phyloP scores from a whole-genome alignment of 2,888 invertebrate species.

The Eulithis prunata region DNA sequence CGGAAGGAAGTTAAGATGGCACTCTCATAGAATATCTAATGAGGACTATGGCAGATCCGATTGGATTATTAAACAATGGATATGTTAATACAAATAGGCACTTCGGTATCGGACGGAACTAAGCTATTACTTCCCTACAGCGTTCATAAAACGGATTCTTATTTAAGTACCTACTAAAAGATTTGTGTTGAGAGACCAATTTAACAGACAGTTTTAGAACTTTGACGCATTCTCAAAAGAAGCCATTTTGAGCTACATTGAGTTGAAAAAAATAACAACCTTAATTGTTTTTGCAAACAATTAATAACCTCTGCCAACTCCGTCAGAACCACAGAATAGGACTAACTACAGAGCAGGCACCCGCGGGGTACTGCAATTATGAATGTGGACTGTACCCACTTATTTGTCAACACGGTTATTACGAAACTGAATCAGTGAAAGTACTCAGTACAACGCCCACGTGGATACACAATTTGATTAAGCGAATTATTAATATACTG shows the following conservation, averaged over 20 bases:
- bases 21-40: conserved; percentile 48
- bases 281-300: no score
- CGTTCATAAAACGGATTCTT: neutral
- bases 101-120: neutral
- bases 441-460: conserved; percentile 51
- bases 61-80: conserved; percentile 31
- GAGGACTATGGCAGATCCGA: conserved; percentile 42
- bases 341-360: neutral
- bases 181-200: no score
- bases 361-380: neutral
- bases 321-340: no score
- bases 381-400: conserved; percentile 11
- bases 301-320: no score
- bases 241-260: no score
- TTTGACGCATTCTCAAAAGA: no score
- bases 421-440: conserved; percentile 55
- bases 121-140: neutral
- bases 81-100: conserved; percentile 12
- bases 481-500: conserved; percentile 55
- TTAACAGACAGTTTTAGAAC: no score
- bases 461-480: conserved; percentile 48
- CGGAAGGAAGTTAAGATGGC: conserved; percentile 54
- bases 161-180: neutral
- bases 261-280: no score
- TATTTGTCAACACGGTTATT: conserved; percentile 29